These are phyloP conservation scores for Gymnopithys bicolor DNA, from an alignment of 2,797 vertebrate genomes.

Conservation along the genomic window DNA sequence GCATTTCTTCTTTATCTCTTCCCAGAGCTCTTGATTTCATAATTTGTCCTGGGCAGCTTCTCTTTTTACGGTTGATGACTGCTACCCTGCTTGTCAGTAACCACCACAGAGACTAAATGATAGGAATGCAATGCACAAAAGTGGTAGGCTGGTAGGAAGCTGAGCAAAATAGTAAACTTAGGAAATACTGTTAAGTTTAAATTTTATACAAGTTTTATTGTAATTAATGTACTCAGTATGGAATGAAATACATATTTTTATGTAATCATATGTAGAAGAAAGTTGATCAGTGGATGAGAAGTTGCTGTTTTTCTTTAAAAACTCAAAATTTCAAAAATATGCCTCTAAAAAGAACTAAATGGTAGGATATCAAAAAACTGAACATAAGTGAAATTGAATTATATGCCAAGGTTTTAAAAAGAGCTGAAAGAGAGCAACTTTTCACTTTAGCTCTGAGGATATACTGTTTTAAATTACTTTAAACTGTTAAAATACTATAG, in stretches of 20 bases:
- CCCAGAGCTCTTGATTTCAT: not conserved
- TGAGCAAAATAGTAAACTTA: not conserved
- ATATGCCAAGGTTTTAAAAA: not conserved
- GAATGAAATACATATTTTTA: not conserved
- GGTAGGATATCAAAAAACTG: not conserved
- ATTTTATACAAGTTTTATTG: not conserved
- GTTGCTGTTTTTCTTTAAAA: not conserved
- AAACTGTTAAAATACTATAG: slow-evolving; percentile 47
- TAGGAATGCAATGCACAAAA: not conserved
- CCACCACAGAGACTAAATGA: not conserved
- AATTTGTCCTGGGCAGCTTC: not conserved
- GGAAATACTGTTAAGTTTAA: not conserved
- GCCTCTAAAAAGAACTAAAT: not conserved
- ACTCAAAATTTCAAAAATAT: not conserved
- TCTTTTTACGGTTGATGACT: not conserved
- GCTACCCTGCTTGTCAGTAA: not conserved
- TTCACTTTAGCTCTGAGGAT: slow-evolving; percentile 39
- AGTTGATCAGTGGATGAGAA: not conserved
- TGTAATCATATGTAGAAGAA: not conserved
- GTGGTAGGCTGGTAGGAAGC: not conserved
- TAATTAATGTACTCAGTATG: not conserved
- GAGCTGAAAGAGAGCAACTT: slow-evolving; percentile 13
- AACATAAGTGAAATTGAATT: not conserved
- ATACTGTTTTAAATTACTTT: slow-evolving; percentile 48
- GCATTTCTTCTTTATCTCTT: not conserved